Conservation (phyloP, 2,113 vertebrate genomes). For the Cottus gobio region DNA sequence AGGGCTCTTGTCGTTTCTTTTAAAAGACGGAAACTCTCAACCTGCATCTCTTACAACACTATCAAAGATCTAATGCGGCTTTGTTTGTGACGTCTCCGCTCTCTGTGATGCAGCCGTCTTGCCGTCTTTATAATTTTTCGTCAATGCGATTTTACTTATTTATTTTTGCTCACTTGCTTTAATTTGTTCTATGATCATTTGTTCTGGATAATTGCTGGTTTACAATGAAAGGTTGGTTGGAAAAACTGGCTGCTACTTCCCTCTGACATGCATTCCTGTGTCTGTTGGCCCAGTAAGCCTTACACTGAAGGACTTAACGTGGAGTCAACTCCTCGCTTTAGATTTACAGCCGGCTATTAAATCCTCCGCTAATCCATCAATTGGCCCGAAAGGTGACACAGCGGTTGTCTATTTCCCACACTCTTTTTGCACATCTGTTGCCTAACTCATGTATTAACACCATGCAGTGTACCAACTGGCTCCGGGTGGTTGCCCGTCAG, state of each 20-base stretch:
- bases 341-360: constrained; percentile 4
- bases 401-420: constrained; percentile 12
- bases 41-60: constrained; percentile 30
- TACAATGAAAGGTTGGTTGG: constrained; percentile 45
- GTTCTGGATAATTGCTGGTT: constrained; percentile 38
- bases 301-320: constrained; percentile 15
- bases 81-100: constrained; percentile 11
- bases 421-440: constrained; percentile 34
- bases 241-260: constrained; percentile 20
- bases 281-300: constrained; percentile 36
- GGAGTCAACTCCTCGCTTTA: constrained; percentile 11
- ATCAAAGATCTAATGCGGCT: constrained; percentile 11
- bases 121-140: constrained; percentile 13
- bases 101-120: constrained; percentile 13
- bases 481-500: constrained; percentile 35
- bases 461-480: constrained; percentile 11
- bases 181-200: constrained; percentile 46
- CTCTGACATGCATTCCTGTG: constrained; percentile 51
- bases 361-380: constrained; percentile 9
- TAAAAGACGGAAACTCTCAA: constrained; percentile 12
- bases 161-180: constrained; percentile 57
- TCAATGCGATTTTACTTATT: constrained; percentile 63
- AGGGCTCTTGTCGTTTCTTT: neutral
- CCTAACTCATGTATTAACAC: constrained; percentile 43
- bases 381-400: constrained; percentile 3